Conservation (phyloP, 2,113 vertebrate species). For the Vicugna pacos region DNA sequence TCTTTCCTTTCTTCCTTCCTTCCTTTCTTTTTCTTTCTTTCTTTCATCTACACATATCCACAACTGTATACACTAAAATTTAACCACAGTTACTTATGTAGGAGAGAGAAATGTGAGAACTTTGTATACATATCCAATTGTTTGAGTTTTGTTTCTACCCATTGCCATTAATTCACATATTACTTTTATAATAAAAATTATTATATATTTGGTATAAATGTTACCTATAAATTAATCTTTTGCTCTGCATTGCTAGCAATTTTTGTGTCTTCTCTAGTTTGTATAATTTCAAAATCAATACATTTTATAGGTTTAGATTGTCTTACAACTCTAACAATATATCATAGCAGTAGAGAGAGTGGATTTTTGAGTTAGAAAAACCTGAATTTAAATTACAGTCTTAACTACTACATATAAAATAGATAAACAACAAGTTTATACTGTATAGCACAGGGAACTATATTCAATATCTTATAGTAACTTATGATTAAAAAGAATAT, state of each 20-base stretch:
- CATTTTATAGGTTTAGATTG: not conserved
- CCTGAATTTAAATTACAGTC: not conserved
- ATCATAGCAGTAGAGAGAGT: not conserved
- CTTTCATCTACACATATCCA: not conserved
- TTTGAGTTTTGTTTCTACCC: not conserved
- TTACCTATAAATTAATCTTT: not conserved
- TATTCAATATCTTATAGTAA: too few species aligned
- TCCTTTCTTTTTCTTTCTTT: not conserved
- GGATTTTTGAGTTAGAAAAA: not conserved
- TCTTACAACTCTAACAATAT: not conserved
- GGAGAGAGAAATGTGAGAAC: not conserved
- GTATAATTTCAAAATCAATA: not conserved
- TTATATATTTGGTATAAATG: not conserved
- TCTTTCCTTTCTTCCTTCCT: too few species aligned
- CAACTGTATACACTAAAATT: not conserved
- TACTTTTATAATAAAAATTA: not conserved
- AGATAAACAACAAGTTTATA: too few species aligned
- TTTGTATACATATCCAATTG: not conserved
- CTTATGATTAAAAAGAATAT: too few species aligned
- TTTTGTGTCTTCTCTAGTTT: not conserved
- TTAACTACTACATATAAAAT: not conserved
- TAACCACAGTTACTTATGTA: not conserved
- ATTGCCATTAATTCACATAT: not conserved
- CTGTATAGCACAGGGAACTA: too few species aligned
- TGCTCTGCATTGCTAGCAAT: not conserved